Base-by-base conservation (phyloP, 2,797 vertebrate genomes). In the Fratercula arctica region DNA sequence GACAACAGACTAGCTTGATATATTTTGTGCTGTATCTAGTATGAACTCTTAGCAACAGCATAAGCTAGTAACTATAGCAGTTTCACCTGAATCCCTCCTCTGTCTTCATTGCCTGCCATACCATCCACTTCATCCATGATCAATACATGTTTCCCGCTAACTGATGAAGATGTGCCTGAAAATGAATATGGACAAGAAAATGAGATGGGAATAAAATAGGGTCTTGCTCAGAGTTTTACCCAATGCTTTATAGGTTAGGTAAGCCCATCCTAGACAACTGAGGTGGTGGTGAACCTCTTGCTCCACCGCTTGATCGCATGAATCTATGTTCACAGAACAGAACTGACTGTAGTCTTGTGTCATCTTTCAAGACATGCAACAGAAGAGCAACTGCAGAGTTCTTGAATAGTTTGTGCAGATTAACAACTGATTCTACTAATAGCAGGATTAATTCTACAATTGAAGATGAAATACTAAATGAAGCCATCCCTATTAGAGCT, bases 121-220 rank as follows among this genome's bases (percentile, higher is more conserved):
- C 99, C 99, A 31, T 99, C 99, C n/a, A 99, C 98, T 98, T 99
- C 99, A 79, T 99, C 99, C 99, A 99, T 99, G 97, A 99, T 98
- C 87, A 99, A 98, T 46, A 99, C 99, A 39, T 99, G 99, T 76
- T 98, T 99, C 64, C 57, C 95, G 93, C 98, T 99, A 85, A 99
- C 98, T 13, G 98, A 98, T 96, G 98, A 97, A 74, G 98, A 98
- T 25, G 98, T 92, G 43, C 99, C 99, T 99, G 91, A 57, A 94
- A 96, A 93, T 85, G 75, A 93, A 95, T 19, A 86, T 87, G 80
- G 72, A 94, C 80, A 93, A 89, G 50, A 86, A 78, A 92, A 93
- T 93, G 77, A 96, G 80, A 96, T 83, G 81, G 86, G 33, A 95
- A 80, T 54, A 95, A 89, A 69, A 68, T 0, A 73, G 25, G 29